Base-by-base conservation (phyloP, 2,888 invertebrate genomes). In the Thymelicus sylvestris region DNA sequence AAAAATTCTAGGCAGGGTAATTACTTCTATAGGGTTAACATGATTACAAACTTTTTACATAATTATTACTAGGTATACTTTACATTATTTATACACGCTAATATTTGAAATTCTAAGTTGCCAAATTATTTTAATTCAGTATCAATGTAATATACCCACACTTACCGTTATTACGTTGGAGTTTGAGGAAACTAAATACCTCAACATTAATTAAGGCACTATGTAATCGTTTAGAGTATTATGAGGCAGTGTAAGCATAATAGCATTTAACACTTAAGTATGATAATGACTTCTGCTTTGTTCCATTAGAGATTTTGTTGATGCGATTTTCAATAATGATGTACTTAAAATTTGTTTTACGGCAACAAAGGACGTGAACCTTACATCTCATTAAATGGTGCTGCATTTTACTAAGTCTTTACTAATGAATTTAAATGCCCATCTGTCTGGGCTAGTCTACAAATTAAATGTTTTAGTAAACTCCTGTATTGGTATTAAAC, bases 201-300 rank as follows among this genome's bases (percentile, higher is more conserved):
- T 67, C 62, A 67, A 62, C 61, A 67, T 67, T 62, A 62, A 62
- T 67, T 67, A 67, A 44, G 61, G 61, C 62, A 67, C 67, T 62
- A 62, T 62, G 62, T 52, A 67, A 62, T 67, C 67, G 62, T 44
- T 67, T 62, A 24, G 61, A 62, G 61, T 67, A 62, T 62, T 67
- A 67, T 62, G 67, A 62, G 60, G 61, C 38, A 67, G 52, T 67
- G 61, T 67, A 62, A 67, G 52, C 67, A 62, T 67, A 67, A 62
- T 67, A 62, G 52, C 52, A 24, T 41, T 67, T 62, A 61, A 62
- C 67, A 62, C 62, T 61, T 55, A 19, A 52, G 62, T 67, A 67
- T 62, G 50, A 50, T 41, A 67, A 52, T 52, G 52, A 19, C 61
- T 31, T 31, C 38, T 38, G 31, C 57, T 38, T 31, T 38, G 31